Conservation (phyloP, 2,113 vertebrate genomes). For the Ammodytes marinus region DNA sequence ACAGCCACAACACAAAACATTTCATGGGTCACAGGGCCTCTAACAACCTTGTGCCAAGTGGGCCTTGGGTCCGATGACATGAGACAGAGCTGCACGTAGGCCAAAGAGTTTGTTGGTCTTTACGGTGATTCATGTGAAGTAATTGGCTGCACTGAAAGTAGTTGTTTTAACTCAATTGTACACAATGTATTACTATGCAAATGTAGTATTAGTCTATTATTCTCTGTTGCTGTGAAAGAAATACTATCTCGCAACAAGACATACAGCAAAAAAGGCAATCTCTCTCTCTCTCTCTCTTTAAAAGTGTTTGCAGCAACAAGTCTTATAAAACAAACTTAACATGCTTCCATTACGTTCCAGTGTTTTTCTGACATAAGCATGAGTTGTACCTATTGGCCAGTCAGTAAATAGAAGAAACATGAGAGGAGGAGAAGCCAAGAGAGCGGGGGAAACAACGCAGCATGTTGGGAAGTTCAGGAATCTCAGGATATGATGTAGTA, state of each 20-base stretch:
- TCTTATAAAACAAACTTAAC: constrained; percentile 7
- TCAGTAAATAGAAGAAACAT: constrained; percentile 4
- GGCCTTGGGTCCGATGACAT: constrained; percentile 56
- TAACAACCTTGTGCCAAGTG: constrained; percentile 60
- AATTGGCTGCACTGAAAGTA: not conserved
- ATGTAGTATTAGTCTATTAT: not conserved
- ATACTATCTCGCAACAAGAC: not conserved
- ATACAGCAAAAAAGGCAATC: not conserved
- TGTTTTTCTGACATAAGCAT: constrained; percentile 16
- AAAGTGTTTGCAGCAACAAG: constrained; percentile 2
- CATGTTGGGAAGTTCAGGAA: constrained; percentile 63
- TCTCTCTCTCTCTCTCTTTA: not conserved
- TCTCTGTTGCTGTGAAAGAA: not conserved
- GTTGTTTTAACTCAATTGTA: not conserved
- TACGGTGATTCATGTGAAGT: constrained; percentile 26
- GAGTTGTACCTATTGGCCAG: not conserved
- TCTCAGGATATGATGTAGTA: constrained; percentile 68
- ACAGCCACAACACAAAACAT: constrained; percentile 64
- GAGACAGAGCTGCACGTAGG: constrained; percentile 34
- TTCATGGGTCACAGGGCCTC: constrained; percentile 53
- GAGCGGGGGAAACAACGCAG: constrained; percentile 31
- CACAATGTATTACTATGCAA: not conserved
- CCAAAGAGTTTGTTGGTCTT: constrained; percentile 35
- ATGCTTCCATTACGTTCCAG: not conserved
- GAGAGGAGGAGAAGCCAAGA: not conserved